These are phyloP conservation scores for Monochamus saltuarius DNA, from an alignment of 1,140 invertebrate species.

Conservation along the genomic window DNA sequence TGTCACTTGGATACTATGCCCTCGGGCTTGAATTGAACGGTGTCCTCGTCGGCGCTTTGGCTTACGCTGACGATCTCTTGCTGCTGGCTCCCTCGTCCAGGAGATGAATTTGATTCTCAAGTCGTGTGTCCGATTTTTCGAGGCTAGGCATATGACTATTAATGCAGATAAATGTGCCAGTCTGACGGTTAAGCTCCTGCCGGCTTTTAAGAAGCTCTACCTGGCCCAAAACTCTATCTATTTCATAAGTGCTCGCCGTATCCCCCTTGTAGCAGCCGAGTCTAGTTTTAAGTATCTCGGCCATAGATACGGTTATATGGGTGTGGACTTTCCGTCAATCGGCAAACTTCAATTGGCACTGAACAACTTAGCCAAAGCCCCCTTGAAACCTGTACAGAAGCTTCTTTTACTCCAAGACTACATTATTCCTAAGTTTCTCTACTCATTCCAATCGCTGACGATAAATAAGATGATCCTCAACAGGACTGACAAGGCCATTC, in stretches of 20 bases:
- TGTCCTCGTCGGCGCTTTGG: conserved; percentile 28
- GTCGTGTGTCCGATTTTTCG: conserved; percentile 11
- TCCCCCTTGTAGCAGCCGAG: conserved; percentile 27
- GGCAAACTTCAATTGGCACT: background rate
- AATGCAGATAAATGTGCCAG: conserved; percentile 46
- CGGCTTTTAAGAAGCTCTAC: conserved; percentile 23
- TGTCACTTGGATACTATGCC: background rate
- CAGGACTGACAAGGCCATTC: conserved; percentile 20
- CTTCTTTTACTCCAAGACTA: conserved; percentile 17
- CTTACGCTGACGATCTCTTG: conserved; percentile 52
- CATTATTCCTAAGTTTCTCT: conserved; percentile 26
- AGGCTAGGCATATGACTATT: conserved; percentile 24
- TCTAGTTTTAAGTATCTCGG: conserved; percentile 45
- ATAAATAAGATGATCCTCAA: conserved; percentile 13
- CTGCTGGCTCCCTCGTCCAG: conserved; percentile 36
- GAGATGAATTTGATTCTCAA: conserved; percentile 27
- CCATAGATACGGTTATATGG: conserved; percentile 34
- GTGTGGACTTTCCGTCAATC: conserved; percentile 6
- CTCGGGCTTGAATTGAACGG: background rate
- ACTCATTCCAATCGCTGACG: conserved; percentile 33
- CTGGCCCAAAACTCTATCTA: background rate
- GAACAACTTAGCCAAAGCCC: conserved; percentile 8
- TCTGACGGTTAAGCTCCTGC: conserved; percentile 41
- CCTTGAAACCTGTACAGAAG: conserved; percentile 27
- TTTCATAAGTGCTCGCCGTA: conserved; percentile 14